A percentile compares a stretch with the other conserved stretches of the same genome.
These are phyloP conservation scores for Drosophila obscura DNA, from an alignment of 1,140 invertebrate species.

Conservation along the genomic window DNA sequence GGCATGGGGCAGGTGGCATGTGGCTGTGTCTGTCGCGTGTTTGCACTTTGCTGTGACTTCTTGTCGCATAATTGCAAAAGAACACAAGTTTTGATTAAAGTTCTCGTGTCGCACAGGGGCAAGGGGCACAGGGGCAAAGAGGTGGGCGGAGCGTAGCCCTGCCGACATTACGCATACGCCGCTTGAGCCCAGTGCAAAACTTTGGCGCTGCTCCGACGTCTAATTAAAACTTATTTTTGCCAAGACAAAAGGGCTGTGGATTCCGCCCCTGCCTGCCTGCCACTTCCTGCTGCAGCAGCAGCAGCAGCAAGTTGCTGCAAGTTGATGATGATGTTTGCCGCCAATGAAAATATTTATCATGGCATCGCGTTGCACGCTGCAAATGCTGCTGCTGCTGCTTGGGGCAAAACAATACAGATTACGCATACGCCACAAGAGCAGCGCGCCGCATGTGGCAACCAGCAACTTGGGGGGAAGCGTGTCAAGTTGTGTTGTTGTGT, in stretches of 20 bases:
- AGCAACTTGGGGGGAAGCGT: background rate
- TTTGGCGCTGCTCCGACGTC: slow-evolving; percentile 52
- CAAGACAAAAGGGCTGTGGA: slow-evolving; percentile 42
- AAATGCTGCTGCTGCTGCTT: background rate
- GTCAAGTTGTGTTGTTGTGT: slow-evolving; percentile 66
- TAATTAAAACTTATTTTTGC: slow-evolving; percentile 73
- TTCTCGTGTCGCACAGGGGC: slow-evolving; percentile 20
- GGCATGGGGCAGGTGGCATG: background rate
- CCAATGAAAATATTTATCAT: slow-evolving; percentile 78
- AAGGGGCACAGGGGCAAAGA: too few species aligned
- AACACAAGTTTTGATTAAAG: slow-evolving; percentile 76
- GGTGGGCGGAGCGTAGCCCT: too few species aligned
- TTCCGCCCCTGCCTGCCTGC: too few species aligned
- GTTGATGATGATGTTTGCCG: slow-evolving; percentile 42
- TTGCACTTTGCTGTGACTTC: slow-evolving; percentile 54
- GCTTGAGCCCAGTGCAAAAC: slow-evolving; percentile 45
- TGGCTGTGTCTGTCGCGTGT: background rate
- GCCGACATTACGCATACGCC: slow-evolving; percentile 56
- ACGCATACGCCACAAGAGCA: slow-evolving; percentile 48
- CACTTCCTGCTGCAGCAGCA: background rate
- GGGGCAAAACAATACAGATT: slow-evolving; percentile 40
- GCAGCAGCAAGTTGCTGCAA: slow-evolving; percentile 1
- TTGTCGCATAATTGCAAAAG: slow-evolving; percentile 69
- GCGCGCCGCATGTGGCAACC: background rate
- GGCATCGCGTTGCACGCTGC: slow-evolving; percentile 42